Conservation (phyloP, 2,113 vertebrate genomes). For the Gallinago media region DNA sequence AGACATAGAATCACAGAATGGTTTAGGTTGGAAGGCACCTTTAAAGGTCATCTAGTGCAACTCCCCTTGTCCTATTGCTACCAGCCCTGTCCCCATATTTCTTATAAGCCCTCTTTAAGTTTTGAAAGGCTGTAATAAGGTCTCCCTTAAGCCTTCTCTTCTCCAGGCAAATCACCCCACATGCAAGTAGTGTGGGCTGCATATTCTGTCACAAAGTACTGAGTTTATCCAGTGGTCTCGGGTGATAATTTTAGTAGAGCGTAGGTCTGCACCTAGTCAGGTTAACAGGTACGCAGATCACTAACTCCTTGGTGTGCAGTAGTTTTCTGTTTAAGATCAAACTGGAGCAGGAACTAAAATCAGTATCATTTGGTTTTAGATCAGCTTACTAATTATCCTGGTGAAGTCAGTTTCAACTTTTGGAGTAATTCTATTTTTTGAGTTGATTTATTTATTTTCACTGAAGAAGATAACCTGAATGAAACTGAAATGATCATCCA, state of each 20-base stretch:
- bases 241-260: background rate
- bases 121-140: background rate
- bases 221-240: background rate
- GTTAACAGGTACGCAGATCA: background rate
- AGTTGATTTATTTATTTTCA: background rate
- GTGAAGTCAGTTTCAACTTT: background rate
- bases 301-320: background rate
- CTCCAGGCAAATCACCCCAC: background rate
- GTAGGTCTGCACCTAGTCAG: background rate
- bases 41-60: background rate
- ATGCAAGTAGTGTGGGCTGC: background rate
- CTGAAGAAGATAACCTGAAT: background rate
- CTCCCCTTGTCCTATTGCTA: fast-evolving
- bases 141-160: background rate
- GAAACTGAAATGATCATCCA: background rate
- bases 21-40: background rate
- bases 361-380: background rate
- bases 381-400: background rate
- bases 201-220: background rate
- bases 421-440: background rate
- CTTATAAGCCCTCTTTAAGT: background rate
- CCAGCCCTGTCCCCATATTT: background rate
- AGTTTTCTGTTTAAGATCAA: background rate
- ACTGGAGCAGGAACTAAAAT: background rate
- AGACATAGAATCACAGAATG: background rate